phyloP scores from a whole-genome alignment of 2,797 vertebrate genomes.

The Lepus oiostolus region DNA sequence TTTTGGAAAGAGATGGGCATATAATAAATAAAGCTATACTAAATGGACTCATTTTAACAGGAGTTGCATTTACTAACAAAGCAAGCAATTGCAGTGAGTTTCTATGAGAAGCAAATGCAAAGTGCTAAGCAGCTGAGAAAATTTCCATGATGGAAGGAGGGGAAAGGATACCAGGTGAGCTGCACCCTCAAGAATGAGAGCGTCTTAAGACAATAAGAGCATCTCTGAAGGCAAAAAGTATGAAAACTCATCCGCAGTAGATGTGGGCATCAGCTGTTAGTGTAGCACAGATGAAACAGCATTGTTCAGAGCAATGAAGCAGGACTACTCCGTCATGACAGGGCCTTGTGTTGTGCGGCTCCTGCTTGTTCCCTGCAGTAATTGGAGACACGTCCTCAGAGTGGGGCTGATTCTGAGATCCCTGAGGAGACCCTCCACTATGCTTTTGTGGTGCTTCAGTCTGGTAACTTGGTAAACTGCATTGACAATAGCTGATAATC shows the following conservation, averaged over 20 bases:
- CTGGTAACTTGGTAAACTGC: background rate
- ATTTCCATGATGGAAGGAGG: background rate
- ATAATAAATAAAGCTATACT: background rate
- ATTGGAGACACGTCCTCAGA: background rate
- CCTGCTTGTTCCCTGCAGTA: background rate
- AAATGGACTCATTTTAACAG: constrained; percentile 41
- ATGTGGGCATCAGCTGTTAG: background rate
- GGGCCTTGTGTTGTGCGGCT: background rate
- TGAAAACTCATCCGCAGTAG: too few species aligned
- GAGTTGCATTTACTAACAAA: constrained; percentile 1
- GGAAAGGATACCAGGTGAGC: background rate
- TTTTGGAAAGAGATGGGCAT: constrained; percentile 48
- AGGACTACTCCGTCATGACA: background rate
- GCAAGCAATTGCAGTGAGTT: background rate
- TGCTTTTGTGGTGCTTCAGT: background rate
- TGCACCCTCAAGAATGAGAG: background rate
- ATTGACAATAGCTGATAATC: background rate
- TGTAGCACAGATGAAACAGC: background rate
- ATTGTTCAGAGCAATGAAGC: background rate
- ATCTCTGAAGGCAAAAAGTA: background rate
- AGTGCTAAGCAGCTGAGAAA: background rate
- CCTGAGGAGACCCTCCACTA: background rate
- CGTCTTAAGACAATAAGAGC: background rate
- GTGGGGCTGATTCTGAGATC: background rate
- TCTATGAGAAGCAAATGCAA: background rate